Percentiles rank a stretch among this genome's conserved stretches.
These are phyloP conservation scores for Apolygus lucorum DNA, from an alignment of 1,140 invertebrate species.

Conservation along the genomic window DNA sequence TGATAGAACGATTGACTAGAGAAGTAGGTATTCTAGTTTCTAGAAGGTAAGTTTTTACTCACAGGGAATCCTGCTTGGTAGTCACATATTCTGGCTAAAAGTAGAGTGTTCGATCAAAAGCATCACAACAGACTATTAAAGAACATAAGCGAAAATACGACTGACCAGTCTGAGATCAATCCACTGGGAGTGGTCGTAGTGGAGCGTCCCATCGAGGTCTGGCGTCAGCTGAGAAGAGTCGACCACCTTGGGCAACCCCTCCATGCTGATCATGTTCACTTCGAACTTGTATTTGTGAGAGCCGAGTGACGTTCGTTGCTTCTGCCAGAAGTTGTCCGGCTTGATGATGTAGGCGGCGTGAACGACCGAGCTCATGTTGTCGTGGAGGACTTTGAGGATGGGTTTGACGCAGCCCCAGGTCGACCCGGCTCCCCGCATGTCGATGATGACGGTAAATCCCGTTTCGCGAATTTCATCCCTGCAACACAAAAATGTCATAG, in stretches of 20 bases:
- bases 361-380: slow-evolving; percentile 81
- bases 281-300: slow-evolving; percentile 99
- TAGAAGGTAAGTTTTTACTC: too few relatives aligned
- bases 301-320: slow-evolving; percentile 90
- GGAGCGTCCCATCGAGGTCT: slow-evolving; percentile 87
- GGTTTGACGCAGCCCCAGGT: slow-evolving; percentile 95
- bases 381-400: slow-evolving; percentile 91
- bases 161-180: slow-evolving; percentile 78
- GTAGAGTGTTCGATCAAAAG: slow-evolving; percentile 15
- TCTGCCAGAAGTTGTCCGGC: slow-evolving; percentile 99
- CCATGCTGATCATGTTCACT: slow-evolving; percentile 90
- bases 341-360: slow-evolving; percentile 93
- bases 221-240: slow-evolving; percentile 83
- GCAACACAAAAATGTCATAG: slow-evolving; percentile 42
- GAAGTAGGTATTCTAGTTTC: too few relatives aligned
- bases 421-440: slow-evolving; percentile 79
- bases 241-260: slow-evolving; percentile 83
- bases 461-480: slow-evolving; percentile 81
- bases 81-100: not conserved
- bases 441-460: slow-evolving; percentile 89
- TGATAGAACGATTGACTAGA: too few relatives aligned
- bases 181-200: slow-evolving; percentile 95
- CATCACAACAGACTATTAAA: not conserved
- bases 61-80: too few relatives aligned
- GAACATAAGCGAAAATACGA: too few relatives aligned